Evolutionary conservation across 2,888 invertebrate species (phyloP).

Genomic region (Opisthograptis luteolata): DNA sequence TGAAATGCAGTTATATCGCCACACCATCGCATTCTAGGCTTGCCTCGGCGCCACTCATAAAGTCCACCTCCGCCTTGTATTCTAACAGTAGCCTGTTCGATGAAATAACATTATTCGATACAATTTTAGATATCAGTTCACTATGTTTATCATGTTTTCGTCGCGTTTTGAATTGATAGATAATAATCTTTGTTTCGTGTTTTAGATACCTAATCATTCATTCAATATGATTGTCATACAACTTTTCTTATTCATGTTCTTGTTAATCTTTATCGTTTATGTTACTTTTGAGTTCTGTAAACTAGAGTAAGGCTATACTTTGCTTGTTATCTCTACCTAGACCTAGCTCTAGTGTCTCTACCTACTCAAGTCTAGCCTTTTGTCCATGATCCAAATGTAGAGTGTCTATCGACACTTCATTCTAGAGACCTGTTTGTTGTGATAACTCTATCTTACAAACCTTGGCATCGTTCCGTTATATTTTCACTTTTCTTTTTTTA

Average conservation of each 20-base stretch:
- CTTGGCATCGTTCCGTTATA: constrained; percentile 45
- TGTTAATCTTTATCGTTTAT: background rate
- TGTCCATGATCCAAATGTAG: constrained; percentile 16
- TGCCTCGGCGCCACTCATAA: background rate
- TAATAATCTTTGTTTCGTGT: background rate
- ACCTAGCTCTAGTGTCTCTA: background rate
- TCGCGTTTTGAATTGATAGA: background rate
- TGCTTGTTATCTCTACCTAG: background rate
- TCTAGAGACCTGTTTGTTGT: constrained; percentile 33
- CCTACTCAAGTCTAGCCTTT: background rate
- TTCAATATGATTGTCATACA: background rate
- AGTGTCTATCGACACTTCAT: constrained; percentile 9
- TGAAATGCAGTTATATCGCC: background rate
- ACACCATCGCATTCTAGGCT: background rate
- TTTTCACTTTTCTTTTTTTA: constrained; percentile 28
- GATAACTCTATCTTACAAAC: constrained; percentile 43
- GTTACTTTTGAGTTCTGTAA: background rate
- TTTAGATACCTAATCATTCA: background rate
- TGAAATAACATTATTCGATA: background rate
- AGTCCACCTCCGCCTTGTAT: background rate
- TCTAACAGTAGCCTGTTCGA: background rate
- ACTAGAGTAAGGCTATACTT: background rate
- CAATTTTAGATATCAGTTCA: background rate
- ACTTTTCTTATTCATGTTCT: background rate
- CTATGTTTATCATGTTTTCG: constrained; percentile 1